Conservation (phyloP, 2,888 invertebrate species). For the Nipponacmea schrenckii region DNA sequence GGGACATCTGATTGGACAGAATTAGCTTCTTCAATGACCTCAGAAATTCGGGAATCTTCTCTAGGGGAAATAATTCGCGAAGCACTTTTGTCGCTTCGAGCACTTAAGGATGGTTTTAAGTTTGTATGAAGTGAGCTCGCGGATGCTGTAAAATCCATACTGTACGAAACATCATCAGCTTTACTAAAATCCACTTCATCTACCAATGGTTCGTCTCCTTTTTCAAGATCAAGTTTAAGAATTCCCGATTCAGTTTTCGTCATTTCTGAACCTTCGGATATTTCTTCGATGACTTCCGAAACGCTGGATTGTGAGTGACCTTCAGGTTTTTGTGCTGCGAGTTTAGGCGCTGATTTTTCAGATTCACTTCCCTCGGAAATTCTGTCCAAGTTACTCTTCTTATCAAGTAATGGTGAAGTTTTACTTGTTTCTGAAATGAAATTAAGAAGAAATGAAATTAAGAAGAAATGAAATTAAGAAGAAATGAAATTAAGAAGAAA, state of each 20-base stretch:
- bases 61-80: neutral
- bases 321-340: constrained; percentile 2
- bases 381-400: constrained; percentile 37
- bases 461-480: neutral
- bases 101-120: constrained; percentile 33
- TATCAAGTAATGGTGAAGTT: constrained; percentile 6
- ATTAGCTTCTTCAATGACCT: constrained; percentile 46
- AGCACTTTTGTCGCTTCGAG: constrained; percentile 27
- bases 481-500: neutral
- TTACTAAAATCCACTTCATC: constrained; percentile 34
- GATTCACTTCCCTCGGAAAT: constrained; percentile 57
- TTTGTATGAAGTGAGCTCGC: constrained; percentile 34
- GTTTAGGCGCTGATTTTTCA: constrained; percentile 20
- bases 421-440: neutral
- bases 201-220: constrained; percentile 19
- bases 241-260: constrained; percentile 23
- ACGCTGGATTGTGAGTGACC: constrained; percentile 20
- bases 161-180: constrained; percentile 25
- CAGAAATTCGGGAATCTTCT: constrained; percentile 38
- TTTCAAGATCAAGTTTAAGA: constrained; percentile 15
- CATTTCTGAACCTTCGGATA: constrained; percentile 21
- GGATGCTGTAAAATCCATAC: constrained; percentile 43
- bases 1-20: constrained; percentile 30
- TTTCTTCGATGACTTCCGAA: constrained; percentile 40
- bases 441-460: neutral